These are phyloP conservation scores for Heteromurus nitidus DNA, from an alignment of 2,888 invertebrate species.

Conservation along the genomic window DNA sequence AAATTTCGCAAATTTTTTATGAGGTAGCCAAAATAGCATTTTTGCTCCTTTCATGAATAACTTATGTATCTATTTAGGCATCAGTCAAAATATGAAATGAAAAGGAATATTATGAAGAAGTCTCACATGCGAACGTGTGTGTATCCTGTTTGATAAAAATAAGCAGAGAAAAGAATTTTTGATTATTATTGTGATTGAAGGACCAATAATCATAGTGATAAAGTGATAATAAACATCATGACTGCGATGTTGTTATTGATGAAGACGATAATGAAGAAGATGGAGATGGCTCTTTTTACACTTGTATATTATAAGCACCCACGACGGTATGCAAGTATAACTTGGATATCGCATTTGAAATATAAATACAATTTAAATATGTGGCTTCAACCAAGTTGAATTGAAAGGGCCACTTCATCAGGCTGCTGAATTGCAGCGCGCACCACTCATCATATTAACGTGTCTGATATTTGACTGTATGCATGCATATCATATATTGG, in stretches of 20 bases:
- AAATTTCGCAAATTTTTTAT: no score
- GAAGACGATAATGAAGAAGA: not conserved
- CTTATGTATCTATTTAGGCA: slow-evolving; percentile 24
- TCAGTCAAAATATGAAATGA: slow-evolving; percentile 5
- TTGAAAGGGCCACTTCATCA: no score
- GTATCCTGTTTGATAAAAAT: slow-evolving; percentile 14
- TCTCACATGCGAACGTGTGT: not conserved
- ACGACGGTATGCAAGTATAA: no score
- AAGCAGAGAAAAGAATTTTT: slow-evolving; percentile 7
- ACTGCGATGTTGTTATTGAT: not conserved
- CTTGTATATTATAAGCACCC: no score
- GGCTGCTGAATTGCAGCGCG: no score
- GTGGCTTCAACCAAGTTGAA: no score
- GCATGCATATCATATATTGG: no score
- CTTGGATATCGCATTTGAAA: no score
- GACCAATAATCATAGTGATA: slow-evolving; percentile 23
- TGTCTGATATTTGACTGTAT: no score
- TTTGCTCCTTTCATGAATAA: no score
- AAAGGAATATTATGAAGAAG: not conserved
- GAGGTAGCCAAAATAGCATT: not conserved
- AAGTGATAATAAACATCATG: slow-evolving; percentile 24
- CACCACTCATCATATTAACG: no score
- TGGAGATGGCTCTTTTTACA: slow-evolving; percentile 15
- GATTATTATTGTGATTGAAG: slow-evolving; percentile 22
- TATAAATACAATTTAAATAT: not conserved